Evolutionary conservation across 1,140 invertebrate species (phyloP), one percentile per base, ranked within the genome.

Genomic region (Drosophila navojoa): DNA sequence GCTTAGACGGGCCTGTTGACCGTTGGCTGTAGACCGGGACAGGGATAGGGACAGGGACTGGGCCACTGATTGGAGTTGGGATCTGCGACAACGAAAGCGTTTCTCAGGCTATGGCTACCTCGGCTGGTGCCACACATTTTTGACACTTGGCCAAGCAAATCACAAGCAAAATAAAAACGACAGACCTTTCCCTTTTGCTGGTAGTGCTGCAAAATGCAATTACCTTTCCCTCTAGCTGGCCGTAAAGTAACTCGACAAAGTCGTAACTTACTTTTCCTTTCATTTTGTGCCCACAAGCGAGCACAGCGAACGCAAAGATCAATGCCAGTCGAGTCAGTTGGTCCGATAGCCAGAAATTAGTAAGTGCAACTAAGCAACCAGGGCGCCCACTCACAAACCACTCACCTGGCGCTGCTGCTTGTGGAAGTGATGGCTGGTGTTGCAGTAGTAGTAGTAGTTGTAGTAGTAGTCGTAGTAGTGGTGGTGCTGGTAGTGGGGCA

Each of bases 211-310:
- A 84, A 82, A 87, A 82, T 78, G 82, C 82, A 87, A 87, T 87
- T 87, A 87, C 82, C 82, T 87, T 87, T 87, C 84, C 82, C 82
- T 82, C 71, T 70, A 50, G 81, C 71, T 78, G 66, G 57, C 58
- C 47, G 76, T 71, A 71, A 77, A 76, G 69, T 71, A 49, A 71
- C 64, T 75, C 59, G 78, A 75, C 81, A 73, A 79, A 87, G 81
- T 87, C 82, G 82, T 77, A 89, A 87, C 82, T 89, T 89, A 87
- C 82, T 87, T 87, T 87, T 87, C 82, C 82, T 87, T 87, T 87
- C 82, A 87, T 87, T 87, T 87, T 87, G 84, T 78, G 76, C 68
- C 84, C 69, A 50, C 76, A 61, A 72, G 44, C 66, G 42, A 45
- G 35, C 59, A 54, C 72, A 67, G 63, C 68, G 68, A 72, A 73